phyloP scores from a whole-genome alignment of 2,113 vertebrate species.

The Periophthalmodon schlosseri region DNA sequence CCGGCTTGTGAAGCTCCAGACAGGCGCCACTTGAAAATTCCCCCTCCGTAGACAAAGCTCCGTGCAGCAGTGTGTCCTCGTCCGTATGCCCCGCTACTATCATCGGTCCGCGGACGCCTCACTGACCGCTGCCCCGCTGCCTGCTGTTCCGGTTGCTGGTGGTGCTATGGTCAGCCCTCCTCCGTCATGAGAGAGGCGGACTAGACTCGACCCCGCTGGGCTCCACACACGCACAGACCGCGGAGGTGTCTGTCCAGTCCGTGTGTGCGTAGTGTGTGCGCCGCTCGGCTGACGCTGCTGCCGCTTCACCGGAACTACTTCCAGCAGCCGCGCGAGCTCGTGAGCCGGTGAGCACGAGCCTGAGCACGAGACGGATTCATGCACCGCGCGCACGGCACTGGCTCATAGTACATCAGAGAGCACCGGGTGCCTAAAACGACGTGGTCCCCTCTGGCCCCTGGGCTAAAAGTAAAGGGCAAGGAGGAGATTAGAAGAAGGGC shows the following conservation, averaged over 20 bases:
- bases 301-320: slow-evolving; percentile 12
- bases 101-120: neutral
- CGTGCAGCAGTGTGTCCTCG: neutral
- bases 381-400: neutral
- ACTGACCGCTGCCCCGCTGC: neutral
- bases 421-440: neutral
- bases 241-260: slow-evolving; percentile 3
- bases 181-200: slow-evolving; percentile 16
- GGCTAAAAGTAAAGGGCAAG: no score
- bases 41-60: slow-evolving; percentile 8
- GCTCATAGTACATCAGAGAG: neutral
- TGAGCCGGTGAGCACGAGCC: slow-evolving; percentile 1
- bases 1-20: slow-evolving; percentile 7
- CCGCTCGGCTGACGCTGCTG: slow-evolving; percentile 6
- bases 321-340: neutral
- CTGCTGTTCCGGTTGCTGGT: neutral
- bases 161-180: slow-evolving; percentile 7
- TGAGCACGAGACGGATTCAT: slow-evolving; percentile 11
- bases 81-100: neutral
- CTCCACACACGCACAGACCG: slow-evolving; percentile 1
- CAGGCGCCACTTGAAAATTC: slow-evolving; percentile 8
- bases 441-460: neutral
- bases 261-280: slow-evolving; percentile 6
- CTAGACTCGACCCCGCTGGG: slow-evolving; percentile 10
- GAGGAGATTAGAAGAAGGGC: no score